Evolutionary conservation across 2,113 vertebrate species (phyloP), one percentile per base, ranked within the genome.

Genomic region (Corythoichthys intestinalis): DNA sequence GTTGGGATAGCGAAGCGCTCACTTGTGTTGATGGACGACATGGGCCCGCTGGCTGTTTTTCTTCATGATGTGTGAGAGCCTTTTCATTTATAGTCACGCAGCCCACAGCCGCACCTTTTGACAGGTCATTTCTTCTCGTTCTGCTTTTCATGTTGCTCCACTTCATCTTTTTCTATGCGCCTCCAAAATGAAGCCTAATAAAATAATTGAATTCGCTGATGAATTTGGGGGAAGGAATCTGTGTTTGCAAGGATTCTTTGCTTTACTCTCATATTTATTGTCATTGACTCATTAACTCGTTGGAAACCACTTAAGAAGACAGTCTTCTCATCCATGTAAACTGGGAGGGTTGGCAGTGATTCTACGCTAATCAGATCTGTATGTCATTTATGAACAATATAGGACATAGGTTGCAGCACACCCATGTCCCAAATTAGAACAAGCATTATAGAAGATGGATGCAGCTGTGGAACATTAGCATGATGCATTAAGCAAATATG

Each of bases 1-100:
- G 3, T 88, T 83, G 48, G 6, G 62, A 47, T 66, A 53, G 65
- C 65, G 78, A 59, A 80, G 73, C 70, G 81, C 78, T 57, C 61
- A 63, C 61, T 79, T 35, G 28, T 66, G 60, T 49, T 81, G 81
- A 86, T 78, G 75, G 82, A 85, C 81, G 74, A 79, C 72, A 65
- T 71, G 62, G 73, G 73, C 76, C 56, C 67, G 74, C 70, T 66
- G 56, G 47, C 8, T 62, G 15, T 73, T 80, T 70, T 75, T 60
- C 64, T 64, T 56, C 58, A 72, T 72, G 69, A 70, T 83, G 75
- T 59, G 52, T 71, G 46, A 68, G 37, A 68, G 37, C 67, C 67
- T 35, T 79, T 80, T 78, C 53, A 81, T 77, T 73, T 74, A 67
- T 69, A 53, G 72, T 72, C 38, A 46, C 38, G 68, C 74, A 68